Evolutionary conservation across 1,140 invertebrate genomes (phyloP).

Genomic region (Teleogryllus occipitalis): DNA sequence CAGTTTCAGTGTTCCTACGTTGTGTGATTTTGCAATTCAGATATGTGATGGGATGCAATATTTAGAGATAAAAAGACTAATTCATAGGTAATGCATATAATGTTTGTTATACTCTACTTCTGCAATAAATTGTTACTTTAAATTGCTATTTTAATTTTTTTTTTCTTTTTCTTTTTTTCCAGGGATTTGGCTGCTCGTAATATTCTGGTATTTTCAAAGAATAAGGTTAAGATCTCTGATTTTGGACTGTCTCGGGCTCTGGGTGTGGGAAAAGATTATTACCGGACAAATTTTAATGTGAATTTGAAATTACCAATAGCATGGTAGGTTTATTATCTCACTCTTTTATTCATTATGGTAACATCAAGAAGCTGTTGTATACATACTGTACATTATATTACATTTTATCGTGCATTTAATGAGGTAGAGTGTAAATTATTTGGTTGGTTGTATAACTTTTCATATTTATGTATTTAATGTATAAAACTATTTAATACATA

Average conservation of each 20-base stretch:
- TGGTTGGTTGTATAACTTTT: too few species aligned
- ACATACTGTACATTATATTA: too few species aligned
- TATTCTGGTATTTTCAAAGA: constrained; percentile 91
- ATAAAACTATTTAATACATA: too few species aligned
- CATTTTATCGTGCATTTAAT: too few species aligned
- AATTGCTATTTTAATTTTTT: background rate
- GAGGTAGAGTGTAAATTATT: too few species aligned
- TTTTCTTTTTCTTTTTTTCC: constrained; percentile 31
- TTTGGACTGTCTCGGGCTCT: constrained; percentile 91
- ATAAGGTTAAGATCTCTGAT: constrained; percentile 96
- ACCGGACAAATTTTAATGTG: constrained; percentile 97
- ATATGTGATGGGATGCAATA: constrained; percentile 96
- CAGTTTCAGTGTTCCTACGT: constrained; percentile 80
- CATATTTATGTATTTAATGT: too few species aligned
- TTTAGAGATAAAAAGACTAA: constrained; percentile 85
- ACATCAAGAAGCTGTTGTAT: too few species aligned
- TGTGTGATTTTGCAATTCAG: constrained; percentile 88
- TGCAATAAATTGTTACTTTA: background rate
- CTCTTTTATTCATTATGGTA: too few species aligned
- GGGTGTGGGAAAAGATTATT: constrained; percentile 98
- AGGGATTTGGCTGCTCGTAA: constrained; percentile 91
- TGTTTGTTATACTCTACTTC: background rate
- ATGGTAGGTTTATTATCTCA: constrained; percentile 76
- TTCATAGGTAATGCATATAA: constrained; percentile 56
- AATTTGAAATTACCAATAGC: constrained; percentile 96